Percentiles rank a stretch among this genome's conserved stretches.
These are phyloP conservation scores for Cistogaster globosa DNA, from an alignment of 2,888 invertebrate genomes.

Conservation along the genomic window DNA sequence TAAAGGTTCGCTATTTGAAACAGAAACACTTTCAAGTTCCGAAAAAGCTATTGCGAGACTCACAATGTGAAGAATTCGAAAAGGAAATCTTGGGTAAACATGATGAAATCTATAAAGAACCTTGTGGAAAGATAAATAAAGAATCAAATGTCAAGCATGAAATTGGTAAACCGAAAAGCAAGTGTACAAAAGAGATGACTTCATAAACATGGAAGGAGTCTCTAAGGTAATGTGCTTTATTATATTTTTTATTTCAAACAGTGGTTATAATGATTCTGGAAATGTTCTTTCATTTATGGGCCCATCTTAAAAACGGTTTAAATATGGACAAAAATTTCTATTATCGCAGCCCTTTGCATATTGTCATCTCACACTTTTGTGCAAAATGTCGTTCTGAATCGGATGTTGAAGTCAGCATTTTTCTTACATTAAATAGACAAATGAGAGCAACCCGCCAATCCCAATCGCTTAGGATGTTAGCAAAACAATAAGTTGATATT, in stretches of 20 bases:
- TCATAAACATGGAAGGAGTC: constrained; percentile 80
- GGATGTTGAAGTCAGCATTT: constrained; percentile 85
- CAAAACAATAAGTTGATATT: constrained; percentile 77
- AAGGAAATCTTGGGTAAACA: constrained; percentile 74
- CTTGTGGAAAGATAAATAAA: constrained; percentile 46
- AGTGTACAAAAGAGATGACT: constrained; percentile 78
- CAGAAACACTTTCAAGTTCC: constrained; percentile 81
- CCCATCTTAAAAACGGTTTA: constrained; percentile 87
- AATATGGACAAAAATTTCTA: constrained; percentile 85
- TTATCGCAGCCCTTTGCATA: constrained; percentile 88
- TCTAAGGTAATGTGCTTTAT: constrained; percentile 76
- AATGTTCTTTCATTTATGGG: constrained; percentile 86
- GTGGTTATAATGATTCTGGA: constrained; percentile 84
- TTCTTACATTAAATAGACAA: constrained; percentile 84
- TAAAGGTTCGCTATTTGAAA: constrained; percentile 80
- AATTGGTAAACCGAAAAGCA: constrained; percentile 58
- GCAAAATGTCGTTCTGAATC: constrained; percentile 86
- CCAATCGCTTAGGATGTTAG: constrained; percentile 78
- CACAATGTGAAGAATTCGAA: constrained; percentile 77
- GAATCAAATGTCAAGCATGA: constrained; percentile 28
- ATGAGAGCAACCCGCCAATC: constrained; percentile 83
- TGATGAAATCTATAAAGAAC: constrained; percentile 60
- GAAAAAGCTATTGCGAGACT: constrained; percentile 77
- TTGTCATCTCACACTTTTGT: constrained; percentile 88
- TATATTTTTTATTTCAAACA: constrained; percentile 3